Conservation (phyloP, 2,888 invertebrate species). For the Spicauda simplicius region DNA sequence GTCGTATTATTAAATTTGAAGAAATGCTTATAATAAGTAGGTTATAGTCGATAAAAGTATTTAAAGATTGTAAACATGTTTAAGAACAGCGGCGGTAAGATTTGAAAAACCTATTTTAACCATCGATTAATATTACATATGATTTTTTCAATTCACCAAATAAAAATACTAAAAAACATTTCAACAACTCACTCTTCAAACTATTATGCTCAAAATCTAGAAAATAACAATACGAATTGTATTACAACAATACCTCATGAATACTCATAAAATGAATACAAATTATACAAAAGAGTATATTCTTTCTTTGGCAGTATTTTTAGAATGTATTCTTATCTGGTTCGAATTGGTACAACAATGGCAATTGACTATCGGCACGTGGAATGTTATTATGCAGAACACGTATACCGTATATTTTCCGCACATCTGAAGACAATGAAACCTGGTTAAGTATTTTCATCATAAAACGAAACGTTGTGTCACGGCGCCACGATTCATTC, state of each 20-base stretch:
- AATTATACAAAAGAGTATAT: neutral
- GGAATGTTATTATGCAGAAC: neutral
- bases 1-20: too few relatives aligned
- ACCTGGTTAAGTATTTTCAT: conserved; percentile 1
- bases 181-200: too few relatives aligned
- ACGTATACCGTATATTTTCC: conserved; percentile 1
- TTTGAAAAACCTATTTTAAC: too few relatives aligned
- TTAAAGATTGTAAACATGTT: too few relatives aligned
- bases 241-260: neutral
- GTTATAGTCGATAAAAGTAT: too few relatives aligned
- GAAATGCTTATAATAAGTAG: too few relatives aligned
- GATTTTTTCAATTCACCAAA: too few relatives aligned
- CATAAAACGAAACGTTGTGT: conserved; percentile 7
- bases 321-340: neutral
- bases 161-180: too few relatives aligned
- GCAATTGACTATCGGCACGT: conserved; percentile 6
- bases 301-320: neutral
- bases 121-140: too few relatives aligned
- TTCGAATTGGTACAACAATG: conserved; percentile 4
- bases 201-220: too few relatives aligned
- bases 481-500: neutral
- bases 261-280: neutral
- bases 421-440: conserved; percentile 6
- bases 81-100: too few relatives aligned
- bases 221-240: neutral